Percentiles rank a stretch among this genome's conserved stretches.
phyloP scores from a whole-genome alignment of 1,140 invertebrate genomes.

The Acyrthosiphon pisum region DNA sequence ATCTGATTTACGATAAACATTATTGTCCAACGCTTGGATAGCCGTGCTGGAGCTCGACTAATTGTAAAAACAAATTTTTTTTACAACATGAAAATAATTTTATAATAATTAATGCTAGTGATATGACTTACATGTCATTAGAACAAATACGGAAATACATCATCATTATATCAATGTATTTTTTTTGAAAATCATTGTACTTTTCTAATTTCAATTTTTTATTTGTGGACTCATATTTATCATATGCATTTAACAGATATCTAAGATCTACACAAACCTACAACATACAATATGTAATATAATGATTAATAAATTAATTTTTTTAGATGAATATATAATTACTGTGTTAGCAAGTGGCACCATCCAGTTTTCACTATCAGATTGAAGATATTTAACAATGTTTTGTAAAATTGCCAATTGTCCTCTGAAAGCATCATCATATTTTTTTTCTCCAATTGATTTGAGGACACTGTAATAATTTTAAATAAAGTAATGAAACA shows the following conservation, averaged over 20 bases:
- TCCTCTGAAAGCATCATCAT: constrained; percentile 77
- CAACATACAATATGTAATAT: not conserved
- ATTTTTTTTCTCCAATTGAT: constrained; percentile 72
- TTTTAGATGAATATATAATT: not conserved
- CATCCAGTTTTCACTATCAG: constrained; percentile 97
- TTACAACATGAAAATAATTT: not conserved
- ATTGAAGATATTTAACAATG: constrained; percentile 84
- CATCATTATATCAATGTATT: constrained; percentile 93
- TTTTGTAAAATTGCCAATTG: constrained; percentile 80
- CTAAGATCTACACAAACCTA: constrained; percentile 84
- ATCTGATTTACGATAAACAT: constrained; percentile 94
- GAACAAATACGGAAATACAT: constrained; percentile 94
- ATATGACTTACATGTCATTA: constrained; percentile 78
- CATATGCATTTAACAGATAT: constrained; percentile 80
- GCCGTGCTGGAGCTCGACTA: constrained; percentile 79
- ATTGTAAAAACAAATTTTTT: constrained; percentile 59
- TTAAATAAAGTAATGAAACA: constrained; percentile 1
- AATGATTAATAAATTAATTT: not conserved
- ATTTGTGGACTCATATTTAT: constrained; percentile 63
- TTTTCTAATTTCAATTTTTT: constrained; percentile 67
- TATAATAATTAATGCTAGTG: not conserved
- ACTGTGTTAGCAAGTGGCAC: constrained; percentile 85
- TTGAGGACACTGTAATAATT: constrained; percentile 70
- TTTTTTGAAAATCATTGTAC: constrained; percentile 84
- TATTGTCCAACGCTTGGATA: constrained; percentile 96